Evolutionary conservation across 2,113 vertebrate genomes (phyloP).

Genomic region (Dasypus novemcinctus): DNA sequence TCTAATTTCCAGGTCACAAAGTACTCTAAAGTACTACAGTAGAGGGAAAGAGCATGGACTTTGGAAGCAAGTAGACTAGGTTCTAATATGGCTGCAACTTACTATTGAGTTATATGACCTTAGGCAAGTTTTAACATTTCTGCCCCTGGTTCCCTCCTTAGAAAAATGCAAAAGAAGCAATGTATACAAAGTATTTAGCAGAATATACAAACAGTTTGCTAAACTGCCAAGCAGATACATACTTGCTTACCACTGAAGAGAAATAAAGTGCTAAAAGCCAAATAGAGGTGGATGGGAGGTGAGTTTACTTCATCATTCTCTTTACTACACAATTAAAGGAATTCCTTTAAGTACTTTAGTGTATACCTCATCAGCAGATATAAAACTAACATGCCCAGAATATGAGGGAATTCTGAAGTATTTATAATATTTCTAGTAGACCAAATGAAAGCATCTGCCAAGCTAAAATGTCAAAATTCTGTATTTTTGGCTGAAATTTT

Average conservation of each 20-base stretch:
- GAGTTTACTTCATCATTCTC: background rate
- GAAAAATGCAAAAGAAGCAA: conserved; percentile 14
- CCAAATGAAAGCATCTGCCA: conserved; percentile 18
- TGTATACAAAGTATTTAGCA: background rate
- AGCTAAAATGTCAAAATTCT: conserved; percentile 19
- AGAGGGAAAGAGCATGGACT: background rate
- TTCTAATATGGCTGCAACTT: background rate
- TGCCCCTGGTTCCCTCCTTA: background rate
- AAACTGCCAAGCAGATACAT: background rate
- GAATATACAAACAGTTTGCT: background rate
- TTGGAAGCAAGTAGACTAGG: background rate
- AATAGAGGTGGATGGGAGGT: background rate
- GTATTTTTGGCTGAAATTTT: conserved; percentile 2
- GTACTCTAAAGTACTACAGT: background rate
- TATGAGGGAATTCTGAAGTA: background rate
- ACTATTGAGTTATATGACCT: background rate
- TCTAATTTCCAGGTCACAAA: conserved; percentile 15
- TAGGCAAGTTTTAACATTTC: conserved; percentile 28
- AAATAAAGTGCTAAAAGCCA: background rate
- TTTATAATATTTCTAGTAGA: conserved; percentile 34
- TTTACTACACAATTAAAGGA: background rate
- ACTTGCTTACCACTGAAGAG: background rate
- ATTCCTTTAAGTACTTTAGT: background rate
- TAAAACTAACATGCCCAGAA: background rate
- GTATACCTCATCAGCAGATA: background rate